Conservation (phyloP, 2,797 vertebrate species). For the Takifugu ocellatus region DNA sequence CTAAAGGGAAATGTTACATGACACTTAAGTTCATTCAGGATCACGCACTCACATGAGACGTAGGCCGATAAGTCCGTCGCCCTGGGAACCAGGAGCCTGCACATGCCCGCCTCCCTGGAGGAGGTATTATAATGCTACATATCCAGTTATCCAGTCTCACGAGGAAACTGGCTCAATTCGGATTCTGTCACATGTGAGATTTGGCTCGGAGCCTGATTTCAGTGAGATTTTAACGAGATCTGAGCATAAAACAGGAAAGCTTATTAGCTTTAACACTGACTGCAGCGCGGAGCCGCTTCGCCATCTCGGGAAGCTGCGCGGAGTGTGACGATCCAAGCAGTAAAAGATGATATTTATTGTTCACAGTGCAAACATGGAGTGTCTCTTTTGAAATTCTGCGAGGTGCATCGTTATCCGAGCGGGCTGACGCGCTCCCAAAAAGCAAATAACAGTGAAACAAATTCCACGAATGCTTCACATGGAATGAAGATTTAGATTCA, state of each 20-base stretch:
- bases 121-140: neutral
- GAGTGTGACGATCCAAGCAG: no score
- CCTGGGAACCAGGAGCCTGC: neutral
- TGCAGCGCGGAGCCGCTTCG: no score
- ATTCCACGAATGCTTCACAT: neutral
- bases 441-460: no score
- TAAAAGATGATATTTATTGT: no score
- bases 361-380: no score
- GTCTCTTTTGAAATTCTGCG: no score
- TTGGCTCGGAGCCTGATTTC: neutral
- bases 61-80: neutral
- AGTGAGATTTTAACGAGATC: neutral
- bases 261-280: no score
- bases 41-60: constrained; percentile 1
- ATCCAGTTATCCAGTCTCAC: constrained; percentile 7
- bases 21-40: neutral
- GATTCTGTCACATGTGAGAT: constrained; percentile 6
- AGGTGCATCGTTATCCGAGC: no score
- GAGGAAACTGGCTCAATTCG: neutral
- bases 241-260: no score
- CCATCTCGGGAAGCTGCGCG: no score
- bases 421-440: no score
- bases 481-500: constrained; percentile 8
- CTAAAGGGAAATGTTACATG: neutral
- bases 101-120: neutral